Base-by-base conservation (phyloP, 1,140 invertebrate genomes). In the Sinella curviseta region DNA sequence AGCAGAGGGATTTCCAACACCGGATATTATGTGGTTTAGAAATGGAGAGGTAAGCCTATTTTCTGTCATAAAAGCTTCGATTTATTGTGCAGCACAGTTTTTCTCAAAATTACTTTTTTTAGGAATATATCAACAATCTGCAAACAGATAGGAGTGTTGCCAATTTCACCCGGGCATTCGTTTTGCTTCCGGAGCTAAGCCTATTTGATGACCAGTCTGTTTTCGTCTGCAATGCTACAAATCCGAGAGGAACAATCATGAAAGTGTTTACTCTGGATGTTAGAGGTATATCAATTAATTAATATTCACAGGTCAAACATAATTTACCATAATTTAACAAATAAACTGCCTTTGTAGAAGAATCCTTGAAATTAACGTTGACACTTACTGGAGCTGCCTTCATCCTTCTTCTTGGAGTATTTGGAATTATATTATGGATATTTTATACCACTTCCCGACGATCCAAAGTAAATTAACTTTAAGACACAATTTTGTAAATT, bases 181-280 rank as follows among this genome's bases (percentile, higher is more conserved):
- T 77, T 2, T 8, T 36, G 2, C 28, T 80, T 0, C 17, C 26
- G 14, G 76, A 74, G 3, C n/a, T 77, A 1, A 26, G 24, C 12
- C 0, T 60, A 36, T 74, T 70, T 26, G 79, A 77, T 28, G 75
- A 77, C 35, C 54, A 55, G 16, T 24, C 31, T 26, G 34, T 77
- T 16, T 80, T 73, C 20, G 34, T 76, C 0, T 80, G 79, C 28
- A 80, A 80, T 60, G 79, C 79, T 3, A 77, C 79, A 20, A 80
- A 80, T 57, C 79, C 79, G 16, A 34, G 67, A 26, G 79, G 79
- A 55, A 74, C 54, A n/a, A 33, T 80, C 3, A 60, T 77, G 16
- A 80, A 80, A 39, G 39, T 35, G 0, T 77, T 80, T 33, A 77
- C 20, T 12, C 3, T 55, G 1, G 4, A 57, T 77, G 75, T 77